These are phyloP conservation scores for Gryllus bimaculatus DNA, from an alignment of 1,140 invertebrate species.

Conservation along the genomic window DNA sequence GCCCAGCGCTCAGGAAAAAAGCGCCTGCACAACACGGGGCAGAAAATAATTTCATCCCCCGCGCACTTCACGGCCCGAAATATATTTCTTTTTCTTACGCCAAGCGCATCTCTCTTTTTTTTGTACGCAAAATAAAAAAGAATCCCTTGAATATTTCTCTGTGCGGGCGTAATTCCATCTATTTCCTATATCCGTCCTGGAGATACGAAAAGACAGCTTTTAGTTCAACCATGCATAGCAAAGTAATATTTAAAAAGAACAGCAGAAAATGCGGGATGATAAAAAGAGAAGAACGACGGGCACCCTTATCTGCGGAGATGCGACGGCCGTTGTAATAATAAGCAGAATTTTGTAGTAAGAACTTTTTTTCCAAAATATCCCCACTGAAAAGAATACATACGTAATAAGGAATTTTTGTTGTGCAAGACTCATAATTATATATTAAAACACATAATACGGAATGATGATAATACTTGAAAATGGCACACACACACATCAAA, in stretches of 20 bases:
- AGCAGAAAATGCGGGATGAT: neutral
- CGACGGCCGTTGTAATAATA: slow-evolving; percentile 3
- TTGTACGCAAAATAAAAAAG: neutral
- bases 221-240: slow-evolving; percentile 10
- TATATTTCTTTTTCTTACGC: slow-evolving; percentile 5
- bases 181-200: slow-evolving; percentile 10
- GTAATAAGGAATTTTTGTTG: neutral
- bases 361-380: neutral
- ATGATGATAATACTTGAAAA: slow-evolving; percentile 1
- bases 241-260: slow-evolving; percentile 10
- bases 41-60: neutral
- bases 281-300: neutral
- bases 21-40: neutral
- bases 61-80: neutral
- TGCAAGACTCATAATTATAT: neutral
- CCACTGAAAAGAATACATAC: neutral
- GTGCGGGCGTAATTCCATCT: slow-evolving; percentile 7
- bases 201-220: slow-evolving; percentile 4
- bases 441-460: neutral
- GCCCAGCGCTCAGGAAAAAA: neutral
- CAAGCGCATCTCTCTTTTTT: neutral
- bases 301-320: neutral
- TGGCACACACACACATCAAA: neutral
- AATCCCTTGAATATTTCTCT: neutral
- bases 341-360: neutral